Evolutionary conservation across 1,140 invertebrate genomes (phyloP).

Genomic region (Pachypeltis micranthus): DNA sequence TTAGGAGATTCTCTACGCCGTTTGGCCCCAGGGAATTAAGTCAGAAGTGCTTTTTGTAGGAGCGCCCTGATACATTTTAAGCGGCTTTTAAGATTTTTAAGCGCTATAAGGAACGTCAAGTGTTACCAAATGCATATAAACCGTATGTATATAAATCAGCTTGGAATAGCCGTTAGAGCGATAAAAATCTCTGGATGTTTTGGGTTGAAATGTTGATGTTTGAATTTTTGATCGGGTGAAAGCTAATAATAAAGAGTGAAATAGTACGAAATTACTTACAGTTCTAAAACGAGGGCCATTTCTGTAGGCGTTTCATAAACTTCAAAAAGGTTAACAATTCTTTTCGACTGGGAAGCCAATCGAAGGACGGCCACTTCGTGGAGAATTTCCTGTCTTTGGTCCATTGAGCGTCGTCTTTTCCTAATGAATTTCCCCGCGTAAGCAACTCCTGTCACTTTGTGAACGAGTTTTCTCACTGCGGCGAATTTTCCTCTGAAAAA

Average conservation of each 20-base stretch:
- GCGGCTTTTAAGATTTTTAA: too few relatives aligned
- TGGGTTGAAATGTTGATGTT: too few relatives aligned
- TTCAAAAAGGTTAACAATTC: conserved; percentile 77
- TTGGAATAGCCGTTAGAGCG: too few relatives aligned
- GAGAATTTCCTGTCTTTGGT: conserved; percentile 69
- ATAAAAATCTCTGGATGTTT: too few relatives aligned
- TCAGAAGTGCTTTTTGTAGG: too few relatives aligned
- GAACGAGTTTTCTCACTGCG: conserved; percentile 74
- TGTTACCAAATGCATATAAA: too few relatives aligned
- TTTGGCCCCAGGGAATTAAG: too few relatives aligned
- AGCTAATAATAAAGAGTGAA: not conserved
- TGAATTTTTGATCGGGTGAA: not conserved
- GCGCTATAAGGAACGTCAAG: too few relatives aligned
- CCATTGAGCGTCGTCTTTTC: conserved; percentile 70
- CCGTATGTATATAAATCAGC: too few relatives aligned
- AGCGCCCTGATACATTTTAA: too few relatives aligned
- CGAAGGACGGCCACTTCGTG: conserved; percentile 86
- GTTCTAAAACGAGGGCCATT: conserved; percentile 75
- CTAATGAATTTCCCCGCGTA: conserved; percentile 94
- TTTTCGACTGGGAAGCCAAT: conserved; percentile 51
- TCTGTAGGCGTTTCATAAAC: conserved; percentile 72
- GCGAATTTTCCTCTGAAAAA: conserved; percentile 88
- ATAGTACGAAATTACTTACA: conserved; percentile 57
- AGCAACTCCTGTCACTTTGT: conserved; percentile 67
- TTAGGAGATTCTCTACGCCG: too few relatives aligned